Evolutionary conservation across 2,888 invertebrate genomes (phyloP), one percentile per base, ranked within the genome.

Genomic region (Drosophila prostipennis): DNA sequence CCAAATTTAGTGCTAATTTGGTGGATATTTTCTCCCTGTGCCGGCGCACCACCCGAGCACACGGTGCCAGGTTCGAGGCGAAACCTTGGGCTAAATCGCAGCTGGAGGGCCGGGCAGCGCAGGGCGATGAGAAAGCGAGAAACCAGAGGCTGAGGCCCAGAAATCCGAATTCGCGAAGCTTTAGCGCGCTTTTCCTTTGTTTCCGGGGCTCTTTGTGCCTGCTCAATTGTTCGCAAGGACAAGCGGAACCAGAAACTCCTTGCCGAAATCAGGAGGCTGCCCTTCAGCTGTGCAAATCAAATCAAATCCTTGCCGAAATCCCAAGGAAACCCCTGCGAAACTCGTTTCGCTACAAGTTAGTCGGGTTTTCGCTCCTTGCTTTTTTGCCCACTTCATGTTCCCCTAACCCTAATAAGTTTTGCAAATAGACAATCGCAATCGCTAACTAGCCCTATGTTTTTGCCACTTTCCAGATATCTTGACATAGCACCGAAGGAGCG

Each of bases 141-240:
- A 29, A 13, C 37, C 39, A 34, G 14, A 26, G 19, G 23, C 57
- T 32, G 56, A 55, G 58, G 45, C 46, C 67, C 48, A 54, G 54
- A 54, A 46, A 11, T 34, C 4, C 34, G 34, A 19, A 43, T 49
- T 45, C 16, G 69, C 39, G n/a, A 40, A 70, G 70, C 70, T 70
- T 72, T 70, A 48, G 72, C 70, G 70, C 58, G 72, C 63, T 65
- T 67, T 73, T 48, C 73, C 71, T 52, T 52, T 55, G 69, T 56
- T 45, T 34, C 36, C 23, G 14, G 60, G 48, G 56, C 39, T 46
- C 54, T 34, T 77, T 75, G 59, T 57, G 57, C 51, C 54, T 26
- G 61, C 48, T 32, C 78, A 65, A 79, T 81, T 78, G 82, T 78
- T 79, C 8, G 59, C 68, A 61, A 72, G 48, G 67, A 63, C 55